Conservation (phyloP, 2,113 vertebrate species). For the Carlito syrichta region DNA sequence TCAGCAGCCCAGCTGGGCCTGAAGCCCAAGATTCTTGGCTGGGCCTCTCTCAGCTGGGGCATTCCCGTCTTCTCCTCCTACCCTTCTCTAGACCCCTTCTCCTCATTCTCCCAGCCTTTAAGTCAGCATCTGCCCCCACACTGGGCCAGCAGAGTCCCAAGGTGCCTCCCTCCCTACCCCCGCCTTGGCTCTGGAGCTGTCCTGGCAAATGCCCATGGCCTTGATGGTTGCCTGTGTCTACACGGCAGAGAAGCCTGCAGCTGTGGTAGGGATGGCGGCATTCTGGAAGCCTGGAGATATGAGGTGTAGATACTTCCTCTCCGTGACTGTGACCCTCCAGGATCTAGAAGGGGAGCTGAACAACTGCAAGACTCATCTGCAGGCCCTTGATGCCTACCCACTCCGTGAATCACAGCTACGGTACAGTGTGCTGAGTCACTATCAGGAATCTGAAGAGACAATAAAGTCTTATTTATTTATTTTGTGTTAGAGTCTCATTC, state of each 20-base stretch:
- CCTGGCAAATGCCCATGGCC: not conserved
- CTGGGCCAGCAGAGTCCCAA: not conserved
- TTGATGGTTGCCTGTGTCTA: not conserved
- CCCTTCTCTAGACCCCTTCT: not conserved
- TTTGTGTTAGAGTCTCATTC: too few relatives aligned
- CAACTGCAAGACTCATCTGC: conserved; percentile 70
- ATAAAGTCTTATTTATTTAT: too few relatives aligned
- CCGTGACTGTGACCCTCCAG: conserved; percentile 54
- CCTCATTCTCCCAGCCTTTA: not conserved
- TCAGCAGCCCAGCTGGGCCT: conserved; percentile 43
- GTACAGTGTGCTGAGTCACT: conserved; percentile 76
- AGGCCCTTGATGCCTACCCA: conserved; percentile 54
- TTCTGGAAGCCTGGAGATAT: not conserved
- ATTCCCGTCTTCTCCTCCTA: not conserved
- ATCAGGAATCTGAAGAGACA: conserved; percentile 68
- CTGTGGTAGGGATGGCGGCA: not conserved
- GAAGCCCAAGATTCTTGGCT: conserved; percentile 9
- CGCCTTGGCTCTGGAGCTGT: not conserved
- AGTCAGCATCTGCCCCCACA: not conserved
- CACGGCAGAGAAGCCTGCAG: not conserved
- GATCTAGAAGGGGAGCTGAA: conserved; percentile 57
- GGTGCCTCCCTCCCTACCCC: not conserved
- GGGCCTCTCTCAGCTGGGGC: not conserved
- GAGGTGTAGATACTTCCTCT: not conserved
- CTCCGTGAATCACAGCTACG: conserved; percentile 76